Percentiles rank a stretch among this genome's conserved stretches.
Evolutionary conservation across 2,797 vertebrate genomes (phyloP).

Genomic region (Buphagus erythrorhynchus): DNA sequence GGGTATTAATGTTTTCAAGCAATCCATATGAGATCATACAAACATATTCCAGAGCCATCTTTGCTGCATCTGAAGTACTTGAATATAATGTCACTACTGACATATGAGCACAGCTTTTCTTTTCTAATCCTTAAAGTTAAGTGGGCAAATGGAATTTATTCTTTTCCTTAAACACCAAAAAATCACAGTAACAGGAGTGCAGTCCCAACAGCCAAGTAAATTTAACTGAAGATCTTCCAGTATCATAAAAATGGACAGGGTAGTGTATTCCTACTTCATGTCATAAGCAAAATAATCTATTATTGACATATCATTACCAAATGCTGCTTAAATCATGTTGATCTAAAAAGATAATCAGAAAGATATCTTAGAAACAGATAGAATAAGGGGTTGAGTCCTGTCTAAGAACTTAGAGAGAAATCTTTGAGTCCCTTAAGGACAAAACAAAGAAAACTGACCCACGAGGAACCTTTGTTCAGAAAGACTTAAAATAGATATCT

Average conservation of each 20-base stretch:
- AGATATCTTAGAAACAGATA: not conserved
- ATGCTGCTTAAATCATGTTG: not conserved
- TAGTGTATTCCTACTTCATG: not conserved
- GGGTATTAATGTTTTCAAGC: not conserved
- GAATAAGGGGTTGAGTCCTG: not conserved
- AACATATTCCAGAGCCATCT: not conserved
- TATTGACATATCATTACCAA: not conserved
- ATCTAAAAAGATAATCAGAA: not conserved
- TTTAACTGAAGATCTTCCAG: not conserved
- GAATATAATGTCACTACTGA: not conserved
- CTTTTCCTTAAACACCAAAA: not conserved
- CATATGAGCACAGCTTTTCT: not conserved
- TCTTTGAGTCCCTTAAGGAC: not conserved
- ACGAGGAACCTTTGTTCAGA: not conserved
- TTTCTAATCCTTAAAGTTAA: not conserved
- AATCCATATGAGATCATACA: not conserved
- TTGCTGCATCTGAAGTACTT: not conserved
- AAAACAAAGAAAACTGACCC: not conserved
- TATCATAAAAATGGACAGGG: fast-evolving
- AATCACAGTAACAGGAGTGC: not conserved
- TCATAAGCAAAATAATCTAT: not conserved
- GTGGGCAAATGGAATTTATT: not conserved
- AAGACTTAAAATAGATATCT: not conserved
- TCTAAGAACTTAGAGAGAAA: not conserved
- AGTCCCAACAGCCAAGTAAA: not conserved